Conservation (phyloP, 53 echinoderm and acorn worm genomes). For the Echinometra lucunter region DNA sequence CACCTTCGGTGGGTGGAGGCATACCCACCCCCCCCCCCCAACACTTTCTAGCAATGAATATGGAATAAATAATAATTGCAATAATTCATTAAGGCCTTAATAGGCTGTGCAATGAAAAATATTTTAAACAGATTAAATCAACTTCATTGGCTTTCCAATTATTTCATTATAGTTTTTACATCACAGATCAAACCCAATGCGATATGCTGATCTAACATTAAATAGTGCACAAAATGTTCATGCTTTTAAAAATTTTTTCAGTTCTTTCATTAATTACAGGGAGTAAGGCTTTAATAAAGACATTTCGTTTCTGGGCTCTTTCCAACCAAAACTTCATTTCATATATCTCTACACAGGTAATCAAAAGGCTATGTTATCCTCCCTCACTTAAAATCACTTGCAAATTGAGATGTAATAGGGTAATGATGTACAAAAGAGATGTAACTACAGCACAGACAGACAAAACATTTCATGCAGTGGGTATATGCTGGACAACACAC, state of each 20-base stretch:
- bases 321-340: neutral
- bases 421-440: conserved; percentile 13
- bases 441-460: conserved; percentile 17
- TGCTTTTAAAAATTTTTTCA: neutral
- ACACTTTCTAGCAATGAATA: neutral
- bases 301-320: neutral
- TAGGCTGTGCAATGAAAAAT: neutral
- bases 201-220: neutral
- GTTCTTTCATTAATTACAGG: neutral
- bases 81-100: neutral
- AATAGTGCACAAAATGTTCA: neutral
- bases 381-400: neutral
- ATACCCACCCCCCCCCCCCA: no score
- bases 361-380: neutral
- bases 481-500: conserved; percentile 5
- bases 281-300: neutral
- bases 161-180: neutral
- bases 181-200: neutral
- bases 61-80: conserved; percentile 1
- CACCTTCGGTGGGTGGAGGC: no score
- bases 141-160: neutral
- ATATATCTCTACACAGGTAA: neutral
- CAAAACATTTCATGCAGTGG: neutral
- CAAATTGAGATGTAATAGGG: neutral
- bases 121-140: neutral